Evolutionary conservation across 2,797 vertebrate species (phyloP), one percentile per base, ranked within the genome.

Genomic region (Ambastaia sidthimunki): DNA sequence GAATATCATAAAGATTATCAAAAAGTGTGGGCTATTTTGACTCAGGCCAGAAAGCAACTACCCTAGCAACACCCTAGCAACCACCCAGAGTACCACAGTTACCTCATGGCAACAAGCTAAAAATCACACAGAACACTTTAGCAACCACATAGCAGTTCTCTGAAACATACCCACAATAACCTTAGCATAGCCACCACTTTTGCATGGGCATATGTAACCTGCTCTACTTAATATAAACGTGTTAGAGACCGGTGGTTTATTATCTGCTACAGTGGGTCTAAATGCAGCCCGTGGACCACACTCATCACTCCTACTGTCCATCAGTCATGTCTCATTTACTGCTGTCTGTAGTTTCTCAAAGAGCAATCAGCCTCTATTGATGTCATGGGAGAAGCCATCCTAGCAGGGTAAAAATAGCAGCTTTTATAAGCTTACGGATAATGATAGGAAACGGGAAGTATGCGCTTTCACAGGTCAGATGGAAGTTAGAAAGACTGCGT

Each of bases 321-420:
- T 80, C 31, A 65, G 60, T 66, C 67, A 66, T 76, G 71, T 71
- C 37, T 80, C 25, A 71, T 76, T 83, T 80, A 65, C 44, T 9
- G 59, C 41, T 66, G 57, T 55, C 48, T 82, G 71, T 34, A 71
- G 65, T 28, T 66, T 54, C 62, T 75, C 41, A 67, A 62, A 69
- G 48, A 65, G 54, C 71, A 70, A 37, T 82, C 34, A 78, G 13
- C 18, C 12, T 23, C 55, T 28, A 70, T 73, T 74, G 44, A 19
- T 23, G 3, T 70, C 63, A 74, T 23, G 34, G 71, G 48, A 74
- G 55, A 78, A 11, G 63, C 80, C 44, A 15, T 78, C 23, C 18
- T 48, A 69, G 23, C 11, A 11, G 28, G 57, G 16, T 71, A 78
- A 63, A 71, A 71, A 71, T 78, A 63, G 76, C 44, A 50, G 54